Percentiles rank a stretch among this genome's conserved stretches.
Conservation (phyloP, 2,888 invertebrate genomes). For the Xiphydria camelus region DNA sequence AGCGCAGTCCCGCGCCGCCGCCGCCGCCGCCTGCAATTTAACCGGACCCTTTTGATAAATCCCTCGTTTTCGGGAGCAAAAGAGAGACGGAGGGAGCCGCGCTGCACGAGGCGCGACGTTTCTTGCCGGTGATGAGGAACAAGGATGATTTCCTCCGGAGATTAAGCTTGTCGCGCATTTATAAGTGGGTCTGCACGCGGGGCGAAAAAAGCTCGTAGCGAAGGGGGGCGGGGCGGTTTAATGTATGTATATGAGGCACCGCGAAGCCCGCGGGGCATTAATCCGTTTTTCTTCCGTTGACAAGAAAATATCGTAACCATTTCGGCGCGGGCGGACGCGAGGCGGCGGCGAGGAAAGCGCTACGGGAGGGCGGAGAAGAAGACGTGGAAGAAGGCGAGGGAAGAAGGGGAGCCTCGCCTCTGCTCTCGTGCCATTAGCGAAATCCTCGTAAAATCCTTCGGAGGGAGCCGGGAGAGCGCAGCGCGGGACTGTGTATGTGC, state of each 20-base stretch:
- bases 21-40: too few species aligned
- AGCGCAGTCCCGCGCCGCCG: too few species aligned
- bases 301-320: constrained; percentile 27
- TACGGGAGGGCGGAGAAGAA: not conserved
- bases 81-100: too few species aligned
- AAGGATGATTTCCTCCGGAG: not conserved
- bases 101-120: not conserved
- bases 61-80: too few species aligned
- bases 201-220: too few species aligned
- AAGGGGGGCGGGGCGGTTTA: not conserved
- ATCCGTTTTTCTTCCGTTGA: constrained; percentile 27
- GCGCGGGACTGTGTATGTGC: not conserved
- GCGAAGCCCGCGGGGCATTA: constrained; percentile 28
- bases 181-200: not conserved
- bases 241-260: constrained; percentile 17
- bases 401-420: constrained; percentile 16
- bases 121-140: not conserved
- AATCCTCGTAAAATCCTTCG: constrained; percentile 38
- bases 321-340: constrained; percentile 15
- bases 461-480: constrained; percentile 16
- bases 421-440: constrained; percentile 41
- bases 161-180: not conserved
- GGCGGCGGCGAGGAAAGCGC: constrained; percentile 10
- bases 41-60: too few species aligned
- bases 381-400: constrained; percentile 1